Conservation (phyloP, 2,113 vertebrate species). For the Callocephalon fimbriatum region DNA sequence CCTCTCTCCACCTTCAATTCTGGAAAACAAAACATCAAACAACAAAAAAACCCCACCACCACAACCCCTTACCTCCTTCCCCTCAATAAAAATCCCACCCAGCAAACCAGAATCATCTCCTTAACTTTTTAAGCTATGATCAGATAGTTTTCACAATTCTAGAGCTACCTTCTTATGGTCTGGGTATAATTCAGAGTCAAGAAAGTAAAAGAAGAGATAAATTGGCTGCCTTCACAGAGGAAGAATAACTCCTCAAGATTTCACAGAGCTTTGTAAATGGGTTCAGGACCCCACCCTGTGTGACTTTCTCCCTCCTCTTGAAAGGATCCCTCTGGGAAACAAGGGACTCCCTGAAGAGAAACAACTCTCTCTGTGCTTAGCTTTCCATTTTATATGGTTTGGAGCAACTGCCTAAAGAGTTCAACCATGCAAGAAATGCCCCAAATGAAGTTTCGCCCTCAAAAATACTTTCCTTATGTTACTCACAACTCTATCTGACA, state of each 20-base stretch:
- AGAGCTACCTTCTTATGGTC: neutral
- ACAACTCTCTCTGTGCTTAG: neutral
- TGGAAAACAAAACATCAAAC: neutral
- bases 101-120: neutral
- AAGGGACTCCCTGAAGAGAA: neutral
- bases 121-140: neutral
- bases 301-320: neutral
- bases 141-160: neutral
- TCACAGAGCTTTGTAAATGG: neutral
- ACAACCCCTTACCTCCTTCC: neutral
- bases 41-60: neutral
- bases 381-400: neutral
- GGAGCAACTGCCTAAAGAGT: neutral
- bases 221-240: neutral
- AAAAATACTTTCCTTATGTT: neutral
- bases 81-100: neutral
- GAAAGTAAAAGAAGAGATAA: neutral
- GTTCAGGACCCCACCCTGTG: neutral
- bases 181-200: neutral
- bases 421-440: neutral
- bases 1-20: neutral
- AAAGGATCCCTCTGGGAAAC: neutral
- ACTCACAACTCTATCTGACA: neutral
- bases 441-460: neutral
- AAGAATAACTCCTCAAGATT: neutral